Evolutionary conservation across 2,113 vertebrate genomes (phyloP).

Genomic region (Lipophrys pholis): DNA sequence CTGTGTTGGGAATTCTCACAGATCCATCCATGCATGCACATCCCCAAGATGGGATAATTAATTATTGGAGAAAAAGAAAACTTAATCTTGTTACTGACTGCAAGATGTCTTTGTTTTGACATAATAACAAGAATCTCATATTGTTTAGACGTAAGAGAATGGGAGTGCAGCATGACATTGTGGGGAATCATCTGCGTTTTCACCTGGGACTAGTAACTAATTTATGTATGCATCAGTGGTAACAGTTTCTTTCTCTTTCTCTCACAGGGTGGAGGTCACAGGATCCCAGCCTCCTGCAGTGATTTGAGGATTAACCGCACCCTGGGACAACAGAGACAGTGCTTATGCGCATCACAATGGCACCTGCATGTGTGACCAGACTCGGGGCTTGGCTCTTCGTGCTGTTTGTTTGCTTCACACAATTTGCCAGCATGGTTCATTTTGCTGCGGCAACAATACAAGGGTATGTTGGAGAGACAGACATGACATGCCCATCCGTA

Average conservation of each 20-base stretch:
- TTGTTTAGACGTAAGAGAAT: neutral
- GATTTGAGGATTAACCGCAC: constrained; percentile 59
- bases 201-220: constrained; percentile 13
- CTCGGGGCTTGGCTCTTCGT: constrained; percentile 85
- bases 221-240: constrained; percentile 28
- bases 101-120: constrained; percentile 18
- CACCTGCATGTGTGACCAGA: constrained; percentile 79
- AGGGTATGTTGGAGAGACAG: constrained; percentile 71
- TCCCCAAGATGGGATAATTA: constrained; percentile 25
- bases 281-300: constrained; percentile 52
- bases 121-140: neutral
- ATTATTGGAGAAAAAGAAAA: constrained; percentile 27
- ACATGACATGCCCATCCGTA: constrained; percentile 86
- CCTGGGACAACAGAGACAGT: constrained; percentile 47
- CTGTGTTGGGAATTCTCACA: constrained; percentile 41
- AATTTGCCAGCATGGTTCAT: constrained; percentile 84
- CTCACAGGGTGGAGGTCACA: constrained; percentile 68
- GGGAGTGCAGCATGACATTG: neutral
- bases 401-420: constrained; percentile 86
- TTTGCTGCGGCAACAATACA: constrained; percentile 76
- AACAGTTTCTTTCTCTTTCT: constrained; percentile 55
- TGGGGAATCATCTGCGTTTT: neutral
- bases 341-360: constrained; percentile 77
- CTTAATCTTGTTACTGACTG: constrained; percentile 3
- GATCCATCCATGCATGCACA: constrained; percentile 33